Evolutionary conservation across 2,113 vertebrate genomes (phyloP).

Genomic region (Camelus bactrianus): DNA sequence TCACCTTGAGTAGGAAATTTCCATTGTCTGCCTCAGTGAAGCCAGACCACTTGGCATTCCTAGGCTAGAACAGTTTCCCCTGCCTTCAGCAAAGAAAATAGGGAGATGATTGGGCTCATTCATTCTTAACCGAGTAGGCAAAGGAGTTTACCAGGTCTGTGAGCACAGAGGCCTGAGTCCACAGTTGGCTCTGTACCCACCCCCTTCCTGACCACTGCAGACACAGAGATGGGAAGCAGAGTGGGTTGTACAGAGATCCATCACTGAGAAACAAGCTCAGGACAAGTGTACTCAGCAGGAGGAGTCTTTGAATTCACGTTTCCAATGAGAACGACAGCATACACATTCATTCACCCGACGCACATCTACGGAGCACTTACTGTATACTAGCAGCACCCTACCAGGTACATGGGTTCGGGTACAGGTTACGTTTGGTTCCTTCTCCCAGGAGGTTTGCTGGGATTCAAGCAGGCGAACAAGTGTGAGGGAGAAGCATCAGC

Average conservation of each 20-base stretch:
- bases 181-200: background rate
- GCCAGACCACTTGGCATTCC: background rate
- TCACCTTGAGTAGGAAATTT: background rate
- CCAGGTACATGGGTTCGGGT: too few relatives aligned
- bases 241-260: background rate
- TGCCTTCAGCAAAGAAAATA: background rate
- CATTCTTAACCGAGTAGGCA: background rate
- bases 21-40: background rate
- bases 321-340: background rate
- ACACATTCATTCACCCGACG: background rate
- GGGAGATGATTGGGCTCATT: background rate
- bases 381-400: background rate
- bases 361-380: background rate
- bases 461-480: conserved; percentile 28
- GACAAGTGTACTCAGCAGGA: background rate
- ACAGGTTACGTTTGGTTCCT: background rate
- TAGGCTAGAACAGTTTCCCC: background rate
- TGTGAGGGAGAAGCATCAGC: background rate
- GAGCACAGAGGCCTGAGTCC: background rate
- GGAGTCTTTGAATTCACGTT: background rate
- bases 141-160: background rate
- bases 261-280: background rate
- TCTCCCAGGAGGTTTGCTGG: background rate
- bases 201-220: background rate
- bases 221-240: background rate